Evolutionary conservation across 2,797 vertebrate genomes (phyloP).

Genomic region (Gouania willdenowi): DNA sequence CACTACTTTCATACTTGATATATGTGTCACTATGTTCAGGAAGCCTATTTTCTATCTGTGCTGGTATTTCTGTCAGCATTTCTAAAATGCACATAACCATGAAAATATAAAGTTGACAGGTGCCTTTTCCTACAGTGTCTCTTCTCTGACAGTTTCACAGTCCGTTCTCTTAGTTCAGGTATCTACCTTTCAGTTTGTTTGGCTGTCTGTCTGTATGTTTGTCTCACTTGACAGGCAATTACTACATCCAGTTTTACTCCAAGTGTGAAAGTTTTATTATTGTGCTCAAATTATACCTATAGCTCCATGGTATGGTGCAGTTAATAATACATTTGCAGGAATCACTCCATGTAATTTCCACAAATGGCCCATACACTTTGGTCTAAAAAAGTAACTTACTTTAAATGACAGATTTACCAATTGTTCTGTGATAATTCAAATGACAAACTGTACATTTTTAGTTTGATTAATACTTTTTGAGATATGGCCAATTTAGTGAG

Average conservation of each 20-base stretch:
- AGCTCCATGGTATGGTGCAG: conserved; percentile 23
- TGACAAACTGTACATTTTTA: no score
- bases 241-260: conserved; percentile 28
- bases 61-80: no score
- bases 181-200: conserved; percentile 10
- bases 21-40: conserved; percentile 27
- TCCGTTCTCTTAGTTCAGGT: conserved; percentile 28
- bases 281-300: conserved; percentile 47
- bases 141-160: conserved; percentile 53
- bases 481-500: no score
- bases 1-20: no score
- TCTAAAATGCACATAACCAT: conserved; percentile 22
- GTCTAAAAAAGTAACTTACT: no score
- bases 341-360: no score
- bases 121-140: conserved; percentile 12
- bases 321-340: no score
- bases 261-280: conserved; percentile 50
- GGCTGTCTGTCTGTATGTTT: neutral
- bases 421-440: no score
- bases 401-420: no score
- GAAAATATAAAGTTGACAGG: conserved; percentile 31
- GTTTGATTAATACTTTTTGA: no score
- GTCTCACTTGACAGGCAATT: conserved; percentile 57
- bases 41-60: conserved; percentile 20
- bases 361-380: no score